Evolutionary conservation across 1,140 invertebrate species (phyloP), one percentile per base, ranked within the genome.

Genomic region (Drosophila pseudoananassae): DNA sequence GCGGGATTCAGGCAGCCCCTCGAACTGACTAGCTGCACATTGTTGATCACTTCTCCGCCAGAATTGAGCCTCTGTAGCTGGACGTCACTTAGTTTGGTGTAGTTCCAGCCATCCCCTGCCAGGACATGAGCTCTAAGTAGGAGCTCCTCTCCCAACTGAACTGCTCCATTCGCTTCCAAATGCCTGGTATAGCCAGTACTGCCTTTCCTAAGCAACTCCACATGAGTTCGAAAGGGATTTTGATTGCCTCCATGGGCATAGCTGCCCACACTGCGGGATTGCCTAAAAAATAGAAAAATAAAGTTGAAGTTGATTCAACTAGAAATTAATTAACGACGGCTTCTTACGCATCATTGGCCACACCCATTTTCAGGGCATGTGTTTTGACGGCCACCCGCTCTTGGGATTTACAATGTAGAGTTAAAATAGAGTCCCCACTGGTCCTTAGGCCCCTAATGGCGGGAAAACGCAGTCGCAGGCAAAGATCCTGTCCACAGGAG

Each of bases 91-190:
- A 95, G 92, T 76, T 93, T 93, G 6, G 93, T 94, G 57, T 93
- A 93, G 75, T 93, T 93, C 94, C 94, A 95, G 3, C 94, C 95
- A 88, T 95, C 94, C 23, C 93, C 94, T 38, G 93, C 91, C 50
- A 92, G 90, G 6, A 95, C 93, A 47, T 93, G 92, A 14, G 93
- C 94, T 36, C 94, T 91, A n/a, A 95, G 84, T 53, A 95, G 76
- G 12, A 95, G 83, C 56, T 95, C 94, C 80, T 95, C 95, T 7
- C 95, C 95, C n/a, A 95, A 80, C 40, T 93, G 89, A 9, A 95
- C 94, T 8, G 93, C 92, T 7, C 93, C 93, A 36, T 94, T 93
- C 3, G 92, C 78, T 61, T 93, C 92, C 53, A 95, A 91, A 55
- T 92, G 92, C 4, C 93, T 87, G 38, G 93, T 93, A 76, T 94